Base-by-base conservation (phyloP, 2,888 invertebrate species). In the Leucania comma region DNA sequence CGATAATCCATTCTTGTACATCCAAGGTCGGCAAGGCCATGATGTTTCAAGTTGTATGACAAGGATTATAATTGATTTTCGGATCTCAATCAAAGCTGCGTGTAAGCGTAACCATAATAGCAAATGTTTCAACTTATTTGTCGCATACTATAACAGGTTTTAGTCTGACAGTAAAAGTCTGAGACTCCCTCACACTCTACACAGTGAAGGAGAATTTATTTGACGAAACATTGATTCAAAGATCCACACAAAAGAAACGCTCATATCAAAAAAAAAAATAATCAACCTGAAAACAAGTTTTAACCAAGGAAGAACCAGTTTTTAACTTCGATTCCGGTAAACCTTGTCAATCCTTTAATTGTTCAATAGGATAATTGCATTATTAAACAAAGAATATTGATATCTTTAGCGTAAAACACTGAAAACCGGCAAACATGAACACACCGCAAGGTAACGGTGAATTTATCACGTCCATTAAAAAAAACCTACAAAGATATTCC, bases 391-490 rank as follows among this genome's bases (percentile, higher is more conserved):
- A 4, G 0, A 24, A 32, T 29, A 53, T 24, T 2, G 6, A 32
- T 22, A 26, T 0, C n/a, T 4, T 0, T 22, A 29, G 1, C 9
- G 10, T 38, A 10, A 65, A 66, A 53, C 5, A 32, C 26, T 1
- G 12, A 5, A 26, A 20, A 42, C 73, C 73, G 73, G 78, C 17
- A 32, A 26, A 46, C 10, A 5, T 26, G 10, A 12, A 32, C 3
- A 24, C 9, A 1, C 42, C 12, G 50, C 29, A 35, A 54, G 26
- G 35, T 46, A 50, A 60, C 22, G 32, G 42, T 29, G 3, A 22
- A 5, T 24, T 35, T 12, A 46, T 17, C 20, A 50, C 32, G 12
- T 50, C 56, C 32, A 0, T 1, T 0, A 17, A 12, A 8, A n/a
- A 35, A 56, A 60, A 8, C 22, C 9, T 24, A 0, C 5, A 12